Evolutionary conservation across 2,113 vertebrate genomes (phyloP).

Genomic region (Ceratotherium simum): DNA sequence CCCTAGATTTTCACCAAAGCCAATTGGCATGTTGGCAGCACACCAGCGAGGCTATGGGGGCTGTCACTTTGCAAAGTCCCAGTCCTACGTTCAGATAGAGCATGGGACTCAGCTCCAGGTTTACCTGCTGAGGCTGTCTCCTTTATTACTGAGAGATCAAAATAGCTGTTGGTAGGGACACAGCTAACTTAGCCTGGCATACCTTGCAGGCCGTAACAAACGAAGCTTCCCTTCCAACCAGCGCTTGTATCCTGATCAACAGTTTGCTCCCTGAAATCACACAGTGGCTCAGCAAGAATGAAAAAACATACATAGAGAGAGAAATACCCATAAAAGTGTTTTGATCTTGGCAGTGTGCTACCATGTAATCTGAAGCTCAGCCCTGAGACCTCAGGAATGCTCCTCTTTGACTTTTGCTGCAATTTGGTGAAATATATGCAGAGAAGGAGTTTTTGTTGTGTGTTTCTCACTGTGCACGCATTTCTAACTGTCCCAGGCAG

Average conservation of each 20-base stretch:
- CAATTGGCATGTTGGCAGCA: background rate
- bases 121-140: background rate
- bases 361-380: background rate
- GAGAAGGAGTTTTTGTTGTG: background rate
- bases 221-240: background rate
- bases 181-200: background rate
- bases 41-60: background rate
- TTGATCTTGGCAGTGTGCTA: background rate
- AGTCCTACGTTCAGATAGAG: conserved; percentile 17
- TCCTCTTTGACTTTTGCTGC: conserved; percentile 13
- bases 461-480: background rate
- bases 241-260: background rate
- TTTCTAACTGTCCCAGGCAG: conserved; percentile 34
- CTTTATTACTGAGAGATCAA: background rate
- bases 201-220: background rate
- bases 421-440: conserved; percentile 26
- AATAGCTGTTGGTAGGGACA: background rate
- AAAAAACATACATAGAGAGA: background rate
- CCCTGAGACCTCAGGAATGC: background rate
- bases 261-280: conserved; percentile 8
- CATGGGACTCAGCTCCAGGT: background rate
- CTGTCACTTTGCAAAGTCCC: conserved; percentile 25
- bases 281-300: background rate
- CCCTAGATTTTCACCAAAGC: conserved; percentile 20
- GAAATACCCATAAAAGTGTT: background rate